Conservation (phyloP, 2,113 vertebrate species). For the Sapayoa aenigma region DNA sequence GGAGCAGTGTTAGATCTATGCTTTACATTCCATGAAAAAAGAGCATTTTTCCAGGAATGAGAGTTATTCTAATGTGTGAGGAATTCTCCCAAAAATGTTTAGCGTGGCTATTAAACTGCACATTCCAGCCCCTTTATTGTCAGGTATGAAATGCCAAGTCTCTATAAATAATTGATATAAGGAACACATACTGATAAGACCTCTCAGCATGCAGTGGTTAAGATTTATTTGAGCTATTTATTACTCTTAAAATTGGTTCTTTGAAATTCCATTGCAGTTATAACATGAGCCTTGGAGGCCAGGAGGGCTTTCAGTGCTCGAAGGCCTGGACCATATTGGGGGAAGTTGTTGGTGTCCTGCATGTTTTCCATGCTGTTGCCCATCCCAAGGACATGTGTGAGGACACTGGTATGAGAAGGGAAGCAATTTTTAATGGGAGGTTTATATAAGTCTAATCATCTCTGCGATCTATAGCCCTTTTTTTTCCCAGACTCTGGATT, state of each 20-base stretch:
- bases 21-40: constrained; percentile 34
- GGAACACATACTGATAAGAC: constrained; percentile 69
- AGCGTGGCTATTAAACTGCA: constrained; percentile 58
- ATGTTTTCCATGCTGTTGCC: constrained; percentile 42
- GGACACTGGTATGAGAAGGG: constrained; percentile 51
- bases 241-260: constrained; percentile 72
- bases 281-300: constrained; percentile 65
- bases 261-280: constrained; percentile 77
- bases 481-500: constrained; percentile 25
- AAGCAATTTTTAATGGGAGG: constrained; percentile 29
- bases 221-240: constrained; percentile 77
- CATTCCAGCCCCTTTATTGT: constrained; percentile 53
- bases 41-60: constrained; percentile 56
- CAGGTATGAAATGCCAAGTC: constrained; percentile 66
- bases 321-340: constrained; percentile 56
- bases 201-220: constrained; percentile 64
- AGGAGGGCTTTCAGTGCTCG: constrained; percentile 53
- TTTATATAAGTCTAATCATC: constrained; percentile 31
- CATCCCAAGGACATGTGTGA: constrained; percentile 1
- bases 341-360: constrained; percentile 51
- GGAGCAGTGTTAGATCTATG: constrained; percentile 29
- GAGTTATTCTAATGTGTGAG: constrained; percentile 60
- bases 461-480: constrained; percentile 36
- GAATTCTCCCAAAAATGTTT: constrained; percentile 68
- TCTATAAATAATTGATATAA: constrained; percentile 76